Conservation (phyloP, 2,888 invertebrate genomes). For the Rhagonycha fulva region DNA sequence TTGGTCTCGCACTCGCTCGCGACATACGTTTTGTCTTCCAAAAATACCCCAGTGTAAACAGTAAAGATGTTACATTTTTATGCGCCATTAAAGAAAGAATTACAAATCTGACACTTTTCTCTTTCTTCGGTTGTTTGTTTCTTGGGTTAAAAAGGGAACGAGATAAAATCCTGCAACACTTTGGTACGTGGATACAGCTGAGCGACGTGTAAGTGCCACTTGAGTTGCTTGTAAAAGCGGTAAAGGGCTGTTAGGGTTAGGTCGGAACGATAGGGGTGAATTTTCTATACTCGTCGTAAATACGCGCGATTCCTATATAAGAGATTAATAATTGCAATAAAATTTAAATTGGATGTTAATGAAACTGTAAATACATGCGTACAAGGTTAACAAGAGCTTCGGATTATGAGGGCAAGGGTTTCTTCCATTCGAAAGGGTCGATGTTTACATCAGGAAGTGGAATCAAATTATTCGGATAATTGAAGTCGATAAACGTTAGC, state of each 20-base stretch:
- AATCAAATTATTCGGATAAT: background rate
- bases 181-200: constrained; percentile 37
- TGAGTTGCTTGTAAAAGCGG: constrained; percentile 39
- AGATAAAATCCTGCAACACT: constrained; percentile 31
- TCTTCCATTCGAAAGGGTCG: background rate
- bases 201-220: constrained; percentile 39
- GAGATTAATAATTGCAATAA: constrained; percentile 28
- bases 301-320: constrained; percentile 23
- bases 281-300: constrained; percentile 28
- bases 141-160: constrained; percentile 16
- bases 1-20: constrained; percentile 3
- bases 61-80: constrained; percentile 40
- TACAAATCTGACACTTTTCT: constrained; percentile 32
- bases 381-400: background rate
- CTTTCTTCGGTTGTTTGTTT: constrained; percentile 13
- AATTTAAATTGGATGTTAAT: constrained; percentile 25
- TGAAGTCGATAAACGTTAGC: background rate
- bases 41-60: constrained; percentile 34
- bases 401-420: constrained; percentile 1
- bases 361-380: background rate
- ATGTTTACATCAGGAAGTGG: background rate
- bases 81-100: constrained; percentile 41
- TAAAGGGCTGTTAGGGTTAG: constrained; percentile 32
- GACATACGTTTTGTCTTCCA: constrained; percentile 11
- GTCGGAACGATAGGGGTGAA: constrained; percentile 30